These are phyloP conservation scores for Heliconius hermathena DNA, from an alignment of 1,140 invertebrate genomes.

Conservation along the genomic window DNA sequence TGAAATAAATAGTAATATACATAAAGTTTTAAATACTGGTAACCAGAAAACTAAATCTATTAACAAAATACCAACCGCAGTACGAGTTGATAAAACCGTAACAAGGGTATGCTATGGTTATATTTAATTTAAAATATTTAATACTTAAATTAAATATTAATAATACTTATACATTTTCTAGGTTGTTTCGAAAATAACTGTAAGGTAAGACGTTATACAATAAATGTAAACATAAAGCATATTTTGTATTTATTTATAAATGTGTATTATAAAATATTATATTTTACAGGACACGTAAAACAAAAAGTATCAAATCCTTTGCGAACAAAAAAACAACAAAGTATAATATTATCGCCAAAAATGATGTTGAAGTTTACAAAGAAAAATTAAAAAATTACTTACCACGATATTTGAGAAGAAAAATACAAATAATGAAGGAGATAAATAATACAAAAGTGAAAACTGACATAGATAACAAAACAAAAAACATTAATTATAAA, in stretches of 20 bases:
- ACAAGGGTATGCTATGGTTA: slow-evolving; percentile 28
- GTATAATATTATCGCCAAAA: not conserved
- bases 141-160: not conserved
- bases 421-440: slow-evolving; percentile 17
- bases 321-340: slow-evolving; percentile 15
- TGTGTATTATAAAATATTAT: not conserved
- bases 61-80: not conserved
- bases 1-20: not conserved
- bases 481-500: not conserved
- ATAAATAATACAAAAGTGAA: not conserved
- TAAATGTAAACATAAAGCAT: not conserved
- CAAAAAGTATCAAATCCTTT: slow-evolving; percentile 44
- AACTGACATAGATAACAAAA: not conserved
- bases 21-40: not conserved
- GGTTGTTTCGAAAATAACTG: slow-evolving; percentile 50
- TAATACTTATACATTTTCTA: slow-evolving; percentile 41
- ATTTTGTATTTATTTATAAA: not conserved
- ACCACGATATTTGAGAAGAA: slow-evolving; percentile 50
- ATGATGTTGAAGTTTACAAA: not conserved
- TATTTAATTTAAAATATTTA: not conserved
- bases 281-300: slow-evolving; percentile 44
- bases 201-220: slow-evolving; percentile 42
- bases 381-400: slow-evolving; percentile 43
- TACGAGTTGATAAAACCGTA: slow-evolving; percentile 24
- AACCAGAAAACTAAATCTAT: not conserved